Evolutionary conservation across 2,797 vertebrate species (phyloP).

Genomic region (Bucorvus abyssinicus): DNA sequence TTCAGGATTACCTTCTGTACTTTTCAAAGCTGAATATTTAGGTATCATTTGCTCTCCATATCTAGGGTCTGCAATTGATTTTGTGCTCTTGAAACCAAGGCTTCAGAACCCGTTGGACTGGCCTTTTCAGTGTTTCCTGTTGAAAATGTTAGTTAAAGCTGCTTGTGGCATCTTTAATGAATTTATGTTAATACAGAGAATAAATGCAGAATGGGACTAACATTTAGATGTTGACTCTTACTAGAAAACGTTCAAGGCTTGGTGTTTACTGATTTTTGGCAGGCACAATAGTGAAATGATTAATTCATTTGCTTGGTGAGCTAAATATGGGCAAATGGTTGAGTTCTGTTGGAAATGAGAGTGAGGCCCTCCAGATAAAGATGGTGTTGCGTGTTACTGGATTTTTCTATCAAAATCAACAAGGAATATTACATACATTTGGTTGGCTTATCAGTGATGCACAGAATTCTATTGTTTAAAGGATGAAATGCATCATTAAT

Average conservation of each 20-base stretch:
- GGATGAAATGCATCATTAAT: constrained; percentile 27
- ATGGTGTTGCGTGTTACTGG: background rate
- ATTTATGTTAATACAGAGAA: background rate
- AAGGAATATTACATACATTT: background rate
- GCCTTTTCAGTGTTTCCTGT: background rate
- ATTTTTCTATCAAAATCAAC: background rate
- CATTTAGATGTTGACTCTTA: background rate
- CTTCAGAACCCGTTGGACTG: background rate
- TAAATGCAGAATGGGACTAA: background rate
- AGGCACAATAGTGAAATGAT: background rate
- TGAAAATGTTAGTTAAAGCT: background rate
- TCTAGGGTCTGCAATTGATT: background rate
- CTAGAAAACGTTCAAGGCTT: background rate
- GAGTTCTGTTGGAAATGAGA: background rate
- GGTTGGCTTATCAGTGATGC: background rate
- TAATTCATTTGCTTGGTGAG: background rate
- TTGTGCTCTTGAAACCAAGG: background rate
- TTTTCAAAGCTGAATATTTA: no score
- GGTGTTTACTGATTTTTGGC: background rate
- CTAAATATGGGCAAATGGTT: background rate
- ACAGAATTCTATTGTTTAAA: background rate
- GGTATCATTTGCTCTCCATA: background rate
- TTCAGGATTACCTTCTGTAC: background rate
- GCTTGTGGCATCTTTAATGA: background rate
- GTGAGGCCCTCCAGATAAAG: background rate